Conservation (phyloP, 1,140 invertebrate species). For the Riptortus pedestris region DNA sequence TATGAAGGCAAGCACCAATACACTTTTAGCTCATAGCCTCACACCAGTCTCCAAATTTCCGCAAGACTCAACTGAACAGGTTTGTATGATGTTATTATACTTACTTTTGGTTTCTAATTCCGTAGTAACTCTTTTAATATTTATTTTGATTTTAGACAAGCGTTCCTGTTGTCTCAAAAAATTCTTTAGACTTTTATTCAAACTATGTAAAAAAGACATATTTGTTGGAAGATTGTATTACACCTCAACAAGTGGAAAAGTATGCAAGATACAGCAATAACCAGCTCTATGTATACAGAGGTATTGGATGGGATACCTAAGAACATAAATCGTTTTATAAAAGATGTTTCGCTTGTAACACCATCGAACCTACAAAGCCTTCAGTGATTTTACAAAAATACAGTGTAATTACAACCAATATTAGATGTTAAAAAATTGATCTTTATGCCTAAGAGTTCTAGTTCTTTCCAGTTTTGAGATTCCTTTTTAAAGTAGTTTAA, state of each 20-base stretch:
- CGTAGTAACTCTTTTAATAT: background rate
- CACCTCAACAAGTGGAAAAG: constrained; percentile 20
- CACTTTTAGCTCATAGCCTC: background rate
- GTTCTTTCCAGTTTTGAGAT: no score
- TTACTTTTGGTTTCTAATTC: background rate
- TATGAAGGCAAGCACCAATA: background rate
- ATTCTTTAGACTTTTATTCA: constrained; percentile 21
- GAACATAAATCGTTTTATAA: background rate
- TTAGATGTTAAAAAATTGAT: no score
- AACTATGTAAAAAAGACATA: constrained; percentile 23
- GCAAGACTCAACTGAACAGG: background rate
- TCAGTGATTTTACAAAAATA: no score
- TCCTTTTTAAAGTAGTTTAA: no score
- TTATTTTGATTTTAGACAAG: constrained; percentile 10
- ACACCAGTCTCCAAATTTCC: constrained; percentile 7
- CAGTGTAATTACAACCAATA: no score
- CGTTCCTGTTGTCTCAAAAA: constrained; percentile 16
- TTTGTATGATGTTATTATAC: background rate
- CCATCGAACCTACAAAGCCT: no score
- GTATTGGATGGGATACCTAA: constrained; percentile 18
- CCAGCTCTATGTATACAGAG: constrained; percentile 20
- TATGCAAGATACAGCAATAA: constrained; percentile 26
- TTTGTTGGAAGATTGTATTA: constrained; percentile 15
- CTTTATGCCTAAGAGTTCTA: no score
- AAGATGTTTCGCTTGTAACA: background rate